Conservation (phyloP, 2,888 invertebrate genomes). For the Sinelater perroti region DNA sequence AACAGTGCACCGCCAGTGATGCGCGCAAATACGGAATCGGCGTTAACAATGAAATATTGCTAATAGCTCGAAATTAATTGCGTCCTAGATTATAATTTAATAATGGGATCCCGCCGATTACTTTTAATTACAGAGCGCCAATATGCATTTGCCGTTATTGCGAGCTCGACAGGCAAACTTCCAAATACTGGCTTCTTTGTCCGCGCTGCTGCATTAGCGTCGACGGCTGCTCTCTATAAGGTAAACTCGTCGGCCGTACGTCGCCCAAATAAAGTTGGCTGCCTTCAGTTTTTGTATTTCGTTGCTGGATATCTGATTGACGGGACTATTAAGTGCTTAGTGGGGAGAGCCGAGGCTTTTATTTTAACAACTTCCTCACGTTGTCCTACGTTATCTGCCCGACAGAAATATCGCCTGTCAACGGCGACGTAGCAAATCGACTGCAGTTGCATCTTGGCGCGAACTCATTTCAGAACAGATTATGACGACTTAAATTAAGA, state of each 20-base stretch:
- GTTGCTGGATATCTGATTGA: conserved; percentile 10
- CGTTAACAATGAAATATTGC: conserved; percentile 31
- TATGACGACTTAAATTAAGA: too few relatives aligned
- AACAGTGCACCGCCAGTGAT: conserved; percentile 22
- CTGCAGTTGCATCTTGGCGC: too few relatives aligned
- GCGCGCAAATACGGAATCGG: conserved; percentile 23
- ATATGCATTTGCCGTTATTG: neutral
- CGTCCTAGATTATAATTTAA: conserved; percentile 29
- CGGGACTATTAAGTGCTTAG: conserved; percentile 14
- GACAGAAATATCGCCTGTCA: conserved; percentile 15
- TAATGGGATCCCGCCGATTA: conserved; percentile 30
- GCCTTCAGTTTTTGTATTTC: neutral
- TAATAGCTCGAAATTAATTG: conserved; percentile 35
- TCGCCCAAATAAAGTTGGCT: too few relatives aligned
- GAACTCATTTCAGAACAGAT: too few relatives aligned
- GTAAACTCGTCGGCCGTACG: too few relatives aligned
- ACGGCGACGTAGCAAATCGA: too few relatives aligned
- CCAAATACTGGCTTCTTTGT: too few relatives aligned
- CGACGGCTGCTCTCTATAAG: too few relatives aligned
- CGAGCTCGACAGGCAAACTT: neutral
- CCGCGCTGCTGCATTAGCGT: too few relatives aligned
- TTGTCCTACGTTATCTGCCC: conserved; percentile 5
- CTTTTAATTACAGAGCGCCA: conserved; percentile 26
- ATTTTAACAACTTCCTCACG: conserved; percentile 10
- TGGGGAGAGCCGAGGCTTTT: conserved; percentile 5